These are phyloP conservation scores for Panthera leo DNA, from an alignment of 2,113 vertebrate species.

Conservation along the genomic window DNA sequence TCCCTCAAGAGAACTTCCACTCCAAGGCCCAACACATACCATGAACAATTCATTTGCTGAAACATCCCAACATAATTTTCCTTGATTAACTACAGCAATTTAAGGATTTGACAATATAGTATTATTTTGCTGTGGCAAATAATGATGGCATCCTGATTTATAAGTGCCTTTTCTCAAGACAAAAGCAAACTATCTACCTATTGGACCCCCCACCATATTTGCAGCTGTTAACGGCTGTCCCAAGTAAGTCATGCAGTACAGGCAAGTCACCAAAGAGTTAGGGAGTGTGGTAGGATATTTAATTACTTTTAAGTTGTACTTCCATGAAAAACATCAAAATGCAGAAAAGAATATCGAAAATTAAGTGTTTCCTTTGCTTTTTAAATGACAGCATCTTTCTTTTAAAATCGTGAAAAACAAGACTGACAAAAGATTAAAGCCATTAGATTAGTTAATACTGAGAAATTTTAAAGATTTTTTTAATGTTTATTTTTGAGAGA, in stretches of 20 bases:
- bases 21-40: not conserved
- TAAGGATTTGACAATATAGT: not conserved
- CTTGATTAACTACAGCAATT: not conserved
- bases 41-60: conserved; percentile 9
- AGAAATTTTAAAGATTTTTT: not conserved
- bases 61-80: conserved; percentile 38
- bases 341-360: not conserved
- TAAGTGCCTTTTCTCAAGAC: conserved; percentile 21
- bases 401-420: conserved; percentile 28
- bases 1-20: conserved; percentile 19
- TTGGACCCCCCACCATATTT: not conserved
- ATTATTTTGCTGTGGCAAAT: conserved; percentile 34
- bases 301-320: not conserved
- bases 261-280: not conserved
- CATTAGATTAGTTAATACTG: conserved; percentile 8
- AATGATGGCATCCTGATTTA: not conserved
- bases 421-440: not conserved
- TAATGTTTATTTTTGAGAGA: no score
- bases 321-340: conserved; percentile 24
- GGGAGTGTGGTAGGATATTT: not conserved
- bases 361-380: conserved; percentile 9
- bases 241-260: not conserved
- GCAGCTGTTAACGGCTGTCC: not conserved
- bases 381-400: conserved; percentile 8
- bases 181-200: not conserved